A percentile compares a stretch with the other conserved stretches of the same genome.
phyloP scores from a whole-genome alignment of 53 echinoderm and acorn worm genomes.

The Stichopus horrens region DNA sequence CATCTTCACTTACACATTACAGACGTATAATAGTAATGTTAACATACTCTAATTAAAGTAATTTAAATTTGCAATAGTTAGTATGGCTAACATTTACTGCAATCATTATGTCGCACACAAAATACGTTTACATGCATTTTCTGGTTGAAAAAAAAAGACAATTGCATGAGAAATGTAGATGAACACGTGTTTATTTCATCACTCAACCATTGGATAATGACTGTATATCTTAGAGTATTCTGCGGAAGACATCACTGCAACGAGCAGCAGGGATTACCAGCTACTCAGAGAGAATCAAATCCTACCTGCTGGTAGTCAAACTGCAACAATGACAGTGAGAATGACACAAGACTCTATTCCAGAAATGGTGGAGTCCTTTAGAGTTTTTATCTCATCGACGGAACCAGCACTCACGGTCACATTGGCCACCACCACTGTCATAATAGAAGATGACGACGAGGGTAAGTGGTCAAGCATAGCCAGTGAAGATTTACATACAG shows the following conservation, averaged over 20 bases:
- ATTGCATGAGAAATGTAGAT: too few species aligned
- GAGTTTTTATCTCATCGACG: neutral
- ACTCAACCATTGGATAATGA: too few species aligned
- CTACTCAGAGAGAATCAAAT: neutral
- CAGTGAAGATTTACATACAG: neutral
- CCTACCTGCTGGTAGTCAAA: neutral
- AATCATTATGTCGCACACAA: too few species aligned
- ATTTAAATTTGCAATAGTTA: too few species aligned
- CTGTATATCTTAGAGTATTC: neutral
- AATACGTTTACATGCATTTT: too few species aligned
- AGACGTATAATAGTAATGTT: too few species aligned
- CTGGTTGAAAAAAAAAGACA: too few species aligned
- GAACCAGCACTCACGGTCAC: neutral
- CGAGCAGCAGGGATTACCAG: neutral
- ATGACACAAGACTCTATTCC: neutral
- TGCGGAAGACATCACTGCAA: slow-evolving; percentile 22
- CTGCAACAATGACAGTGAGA: neutral
- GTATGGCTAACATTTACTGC: too few species aligned
- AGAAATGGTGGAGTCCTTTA: neutral
- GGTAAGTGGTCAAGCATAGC: neutral
- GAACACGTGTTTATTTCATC: too few species aligned
- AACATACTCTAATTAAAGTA: too few species aligned
- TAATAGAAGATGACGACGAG: slow-evolving; percentile 13
- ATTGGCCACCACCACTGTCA: slow-evolving; percentile 11
- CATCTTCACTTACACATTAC: too few species aligned